Percentiles rank a stretch among this genome's conserved stretches.
Conservation (phyloP, 2,888 invertebrate species). For the Tromatobia lineatoria region DNA sequence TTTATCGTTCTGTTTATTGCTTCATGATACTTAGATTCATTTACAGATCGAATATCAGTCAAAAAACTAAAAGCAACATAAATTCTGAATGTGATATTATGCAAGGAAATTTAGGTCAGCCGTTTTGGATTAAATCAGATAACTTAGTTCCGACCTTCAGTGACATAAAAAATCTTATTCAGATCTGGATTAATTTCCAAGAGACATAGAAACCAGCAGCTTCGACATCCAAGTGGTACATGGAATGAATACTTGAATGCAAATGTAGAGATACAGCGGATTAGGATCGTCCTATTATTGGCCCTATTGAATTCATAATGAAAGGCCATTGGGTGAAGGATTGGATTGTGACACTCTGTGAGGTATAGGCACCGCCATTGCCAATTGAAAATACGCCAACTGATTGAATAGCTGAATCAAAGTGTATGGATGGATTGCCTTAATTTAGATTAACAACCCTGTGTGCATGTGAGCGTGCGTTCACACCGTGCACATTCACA, state of each 20-base stretch:
- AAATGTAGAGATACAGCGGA: conserved; percentile 32
- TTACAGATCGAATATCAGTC: too few species aligned
- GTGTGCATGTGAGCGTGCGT: neutral
- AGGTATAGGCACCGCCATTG: conserved; percentile 29
- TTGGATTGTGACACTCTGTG: conserved; percentile 18
- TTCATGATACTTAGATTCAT: too few species aligned
- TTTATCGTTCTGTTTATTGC: too few species aligned
- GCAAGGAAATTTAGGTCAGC: too few species aligned
- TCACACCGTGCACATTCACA: neutral
- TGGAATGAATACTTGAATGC: neutral
- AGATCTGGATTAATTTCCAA: neutral
- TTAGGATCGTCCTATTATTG: conserved; percentile 52
- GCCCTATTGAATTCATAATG: conserved; percentile 68
- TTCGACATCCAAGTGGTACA: neutral
- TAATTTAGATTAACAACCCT: conserved; percentile 67
- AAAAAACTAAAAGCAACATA: too few species aligned
- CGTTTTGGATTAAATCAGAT: too few species aligned
- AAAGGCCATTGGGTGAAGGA: conserved; percentile 50
- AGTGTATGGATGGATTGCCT: conserved; percentile 43
- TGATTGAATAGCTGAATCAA: conserved; percentile 72
- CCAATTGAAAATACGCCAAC: conserved; percentile 64
- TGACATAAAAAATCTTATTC: neutral
- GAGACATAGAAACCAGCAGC: too few species aligned
- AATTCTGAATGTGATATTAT: too few species aligned
- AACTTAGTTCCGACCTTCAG: too few species aligned